Percentiles rank a stretch among this genome's conserved stretches.
These are phyloP conservation scores for Pogonognathellus flavescens DNA, from an alignment of 1,140 invertebrate species.

Conservation along the genomic window DNA sequence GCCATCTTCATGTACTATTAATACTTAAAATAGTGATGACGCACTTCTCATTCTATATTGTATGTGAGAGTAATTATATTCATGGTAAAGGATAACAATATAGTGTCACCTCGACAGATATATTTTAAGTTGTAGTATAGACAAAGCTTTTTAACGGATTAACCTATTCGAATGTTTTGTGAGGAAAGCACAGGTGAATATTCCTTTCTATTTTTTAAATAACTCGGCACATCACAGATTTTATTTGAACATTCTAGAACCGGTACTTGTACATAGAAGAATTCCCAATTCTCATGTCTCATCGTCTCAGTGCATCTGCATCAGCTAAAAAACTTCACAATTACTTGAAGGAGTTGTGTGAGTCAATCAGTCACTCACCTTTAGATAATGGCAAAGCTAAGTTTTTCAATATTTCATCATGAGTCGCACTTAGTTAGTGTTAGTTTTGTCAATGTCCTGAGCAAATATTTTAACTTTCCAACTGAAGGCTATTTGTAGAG, in stretches of 20 bases:
- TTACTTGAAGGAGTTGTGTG: neutral
- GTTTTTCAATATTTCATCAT: slow-evolving; percentile 21
- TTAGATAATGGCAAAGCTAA: slow-evolving; percentile 5
- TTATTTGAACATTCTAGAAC: slow-evolving; percentile 47
- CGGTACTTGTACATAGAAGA: slow-evolving; percentile 11
- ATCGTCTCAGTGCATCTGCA: neutral
- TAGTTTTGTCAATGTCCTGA: slow-evolving; percentile 39
- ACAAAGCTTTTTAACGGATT: too few species aligned
- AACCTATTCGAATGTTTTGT: too few species aligned
- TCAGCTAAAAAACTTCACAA: neutral
- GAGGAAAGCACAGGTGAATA: slow-evolving; percentile 11
- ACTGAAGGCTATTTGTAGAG: slow-evolving; percentile 21
- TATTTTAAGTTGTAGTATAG: too few species aligned
- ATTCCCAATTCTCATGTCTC: slow-evolving; percentile 27
- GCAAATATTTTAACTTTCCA: slow-evolving; percentile 34
- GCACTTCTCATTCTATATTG: too few species aligned
- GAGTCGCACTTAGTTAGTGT: slow-evolving; percentile 13
- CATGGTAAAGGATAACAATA: too few species aligned
- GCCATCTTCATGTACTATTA: too few species aligned
- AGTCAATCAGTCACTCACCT: slow-evolving; percentile 14
- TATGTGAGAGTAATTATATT: too few species aligned
- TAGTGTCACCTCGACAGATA: too few species aligned
- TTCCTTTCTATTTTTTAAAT: slow-evolving; percentile 12
- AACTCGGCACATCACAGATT: slow-evolving; percentile 37
- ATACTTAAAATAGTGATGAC: too few species aligned